Conservation (phyloP, 1,140 invertebrate genomes). For the Lucilia cuprina region DNA sequence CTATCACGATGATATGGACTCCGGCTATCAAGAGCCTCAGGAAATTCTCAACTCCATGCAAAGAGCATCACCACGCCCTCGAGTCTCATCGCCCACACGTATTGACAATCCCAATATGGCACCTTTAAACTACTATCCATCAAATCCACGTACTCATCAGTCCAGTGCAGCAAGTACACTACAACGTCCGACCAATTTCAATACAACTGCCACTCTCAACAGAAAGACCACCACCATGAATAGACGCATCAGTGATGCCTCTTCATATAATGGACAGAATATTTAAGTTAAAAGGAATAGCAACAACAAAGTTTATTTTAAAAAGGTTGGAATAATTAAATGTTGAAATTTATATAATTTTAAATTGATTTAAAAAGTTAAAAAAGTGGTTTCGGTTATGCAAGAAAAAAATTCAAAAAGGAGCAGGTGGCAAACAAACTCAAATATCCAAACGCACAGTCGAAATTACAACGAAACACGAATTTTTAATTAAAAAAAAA, state of each 20-base stretch:
- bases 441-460: slow-evolving; percentile 19
- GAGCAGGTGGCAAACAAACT: not conserved
- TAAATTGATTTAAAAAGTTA: not conserved
- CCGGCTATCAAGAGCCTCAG: slow-evolving; percentile 63
- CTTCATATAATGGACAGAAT: slow-evolving; percentile 62
- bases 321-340: not conserved
- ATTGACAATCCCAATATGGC: slow-evolving; percentile 82
- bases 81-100: slow-evolving; percentile 78
- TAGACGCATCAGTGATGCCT: slow-evolving; percentile 70
- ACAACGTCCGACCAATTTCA: slow-evolving; percentile 44
- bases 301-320: not conserved
- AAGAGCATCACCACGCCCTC: slow-evolving; percentile 62
- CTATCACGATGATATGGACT: slow-evolving; percentile 71
- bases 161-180: slow-evolving; percentile 45
- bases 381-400: slow-evolving; percentile 16
- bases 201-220: slow-evolving; percentile 52
- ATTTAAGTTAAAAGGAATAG: slow-evolving; percentile 44
- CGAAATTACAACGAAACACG: slow-evolving; percentile 34
- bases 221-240: slow-evolving; percentile 67
- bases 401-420: not conserved
- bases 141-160: slow-evolving; percentile 51
- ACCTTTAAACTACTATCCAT: slow-evolving; percentile 75
- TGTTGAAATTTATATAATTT: not conserved
- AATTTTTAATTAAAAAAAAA: not conserved
- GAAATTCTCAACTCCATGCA: slow-evolving; percentile 65